Conservation (phyloP, 2,113 vertebrate genomes). For the Lasiurus cinereus region DNA sequence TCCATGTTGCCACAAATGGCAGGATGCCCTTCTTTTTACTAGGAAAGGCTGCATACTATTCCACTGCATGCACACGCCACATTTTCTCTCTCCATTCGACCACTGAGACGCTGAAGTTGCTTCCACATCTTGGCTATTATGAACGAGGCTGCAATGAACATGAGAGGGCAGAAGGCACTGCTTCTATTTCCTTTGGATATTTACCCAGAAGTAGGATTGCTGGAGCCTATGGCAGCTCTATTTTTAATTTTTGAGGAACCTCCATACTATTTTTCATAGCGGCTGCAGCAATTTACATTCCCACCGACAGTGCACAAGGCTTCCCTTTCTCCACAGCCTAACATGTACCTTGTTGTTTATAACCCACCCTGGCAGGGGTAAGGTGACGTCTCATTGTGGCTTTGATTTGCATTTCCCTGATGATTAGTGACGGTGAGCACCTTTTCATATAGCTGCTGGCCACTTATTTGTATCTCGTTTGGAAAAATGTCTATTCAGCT, state of each 20-base stretch:
- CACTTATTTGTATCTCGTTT: background rate
- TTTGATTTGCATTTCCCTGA: background rate
- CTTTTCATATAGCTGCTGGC: background rate
- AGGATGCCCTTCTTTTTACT: background rate
- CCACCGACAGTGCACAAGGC: background rate
- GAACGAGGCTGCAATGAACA: background rate
- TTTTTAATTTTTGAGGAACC: background rate
- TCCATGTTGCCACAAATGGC: background rate
- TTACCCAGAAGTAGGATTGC: background rate
- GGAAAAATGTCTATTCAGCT: background rate
- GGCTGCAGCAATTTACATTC: background rate
- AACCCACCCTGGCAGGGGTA: background rate
- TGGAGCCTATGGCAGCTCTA: background rate
- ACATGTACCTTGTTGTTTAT: background rate
- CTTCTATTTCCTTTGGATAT: background rate
- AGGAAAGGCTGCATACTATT: background rate
- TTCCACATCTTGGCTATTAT: background rate
- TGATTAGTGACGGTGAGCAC: background rate
- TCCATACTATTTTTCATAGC: background rate
- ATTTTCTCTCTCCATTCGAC: too few species aligned
- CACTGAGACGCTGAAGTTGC: background rate
- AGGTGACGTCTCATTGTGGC: too few species aligned
- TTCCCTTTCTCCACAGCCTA: background rate
- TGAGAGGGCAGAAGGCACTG: background rate
- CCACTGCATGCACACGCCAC: background rate